Evolutionary conservation across 2,113 vertebrate species (phyloP), one percentile per base, ranked within the genome.

Genomic region (Larimichthys crocea): DNA sequence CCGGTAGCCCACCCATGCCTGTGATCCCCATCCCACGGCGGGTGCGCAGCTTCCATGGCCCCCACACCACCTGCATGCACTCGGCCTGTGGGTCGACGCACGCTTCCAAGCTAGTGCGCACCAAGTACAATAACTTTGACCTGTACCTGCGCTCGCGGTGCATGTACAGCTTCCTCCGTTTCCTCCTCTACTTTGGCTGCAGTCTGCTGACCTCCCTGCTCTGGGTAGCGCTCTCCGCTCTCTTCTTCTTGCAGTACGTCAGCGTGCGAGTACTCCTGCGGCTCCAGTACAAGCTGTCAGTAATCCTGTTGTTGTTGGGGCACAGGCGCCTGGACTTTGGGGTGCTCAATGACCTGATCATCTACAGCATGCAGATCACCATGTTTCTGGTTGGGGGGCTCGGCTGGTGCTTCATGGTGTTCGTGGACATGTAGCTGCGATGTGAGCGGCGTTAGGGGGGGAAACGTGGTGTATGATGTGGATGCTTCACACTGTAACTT

Each of bases 351-450:
- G 96, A 99, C 93, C 95, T 99, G 90, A 96, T 99, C 93, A 96
- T 99, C 92, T 97, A 97, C 56, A 97, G 96, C 77, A 98, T 99
- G 88, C 97, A 98, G 53, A 97, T 99, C 77, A 99, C 97, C 85
- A 96, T 99, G 97, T 97, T 98, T 91, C 96, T 99, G 85, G 97
- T 99, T 31, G 98, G 98, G 7, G 98, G 98, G 10, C 95, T 99
- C 67, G 98, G 98, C 50, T 99, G 97, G 97, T 99, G 98, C 92
- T 99, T 99, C 92, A 98, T 99, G 98, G 97, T 99, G 35, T 99
- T 99, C 85, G 97, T 99, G 91, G 98, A 99, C 92, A 99, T 99
- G 98, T 99, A 94, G 84, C 84, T 46, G n/a, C 26, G 0, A 24
- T 26, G 29, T 57, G 50, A 44, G 73, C 17, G 19, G 20, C 6